Evolutionary conservation across 2,113 vertebrate genomes (phyloP).

Genomic region (Motacilla tschutschensis): DNA sequence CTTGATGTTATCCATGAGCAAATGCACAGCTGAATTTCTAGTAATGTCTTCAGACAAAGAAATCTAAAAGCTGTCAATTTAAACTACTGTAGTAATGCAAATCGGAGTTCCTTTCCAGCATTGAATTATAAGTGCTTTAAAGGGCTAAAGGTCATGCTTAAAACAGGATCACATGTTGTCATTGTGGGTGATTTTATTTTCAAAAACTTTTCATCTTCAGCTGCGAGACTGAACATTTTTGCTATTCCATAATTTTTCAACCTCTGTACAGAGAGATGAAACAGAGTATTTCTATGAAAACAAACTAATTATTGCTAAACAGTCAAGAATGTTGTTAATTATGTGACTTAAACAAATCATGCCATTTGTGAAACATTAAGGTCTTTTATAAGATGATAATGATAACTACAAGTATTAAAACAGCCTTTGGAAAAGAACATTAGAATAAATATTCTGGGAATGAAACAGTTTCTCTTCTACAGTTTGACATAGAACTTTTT

Average conservation of each 20-base stretch:
- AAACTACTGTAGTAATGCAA: neutral
- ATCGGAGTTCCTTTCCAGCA: neutral
- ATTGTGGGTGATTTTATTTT: constrained; percentile 26
- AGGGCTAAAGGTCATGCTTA: constrained; percentile 29
- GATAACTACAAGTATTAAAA: neutral
- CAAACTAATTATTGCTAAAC: constrained; percentile 48
- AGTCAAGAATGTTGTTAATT: constrained; percentile 56
- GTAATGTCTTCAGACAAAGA: constrained; percentile 17
- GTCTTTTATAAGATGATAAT: constrained; percentile 41
- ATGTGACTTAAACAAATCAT: constrained; percentile 22
- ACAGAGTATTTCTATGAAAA: constrained; percentile 41
- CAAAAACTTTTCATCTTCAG: constrained; percentile 8
- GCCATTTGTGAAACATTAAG: constrained; percentile 2
- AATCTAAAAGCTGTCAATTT: constrained; percentile 10
- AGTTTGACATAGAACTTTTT: neutral
- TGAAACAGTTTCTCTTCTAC: neutral
- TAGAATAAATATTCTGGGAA: constrained; percentile 37
- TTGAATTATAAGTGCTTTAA: neutral
- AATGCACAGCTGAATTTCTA: constrained; percentile 12
- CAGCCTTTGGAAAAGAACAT: constrained; percentile 11
- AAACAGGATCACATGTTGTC: constrained; percentile 7
- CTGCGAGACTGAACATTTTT: neutral
- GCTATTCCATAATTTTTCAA: constrained; percentile 27
- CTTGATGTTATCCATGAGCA: neutral
- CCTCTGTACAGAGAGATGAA: neutral